Evolutionary conservation across 1,140 invertebrate species (phyloP).

Genomic region (Hormaphis cornu): DNA sequence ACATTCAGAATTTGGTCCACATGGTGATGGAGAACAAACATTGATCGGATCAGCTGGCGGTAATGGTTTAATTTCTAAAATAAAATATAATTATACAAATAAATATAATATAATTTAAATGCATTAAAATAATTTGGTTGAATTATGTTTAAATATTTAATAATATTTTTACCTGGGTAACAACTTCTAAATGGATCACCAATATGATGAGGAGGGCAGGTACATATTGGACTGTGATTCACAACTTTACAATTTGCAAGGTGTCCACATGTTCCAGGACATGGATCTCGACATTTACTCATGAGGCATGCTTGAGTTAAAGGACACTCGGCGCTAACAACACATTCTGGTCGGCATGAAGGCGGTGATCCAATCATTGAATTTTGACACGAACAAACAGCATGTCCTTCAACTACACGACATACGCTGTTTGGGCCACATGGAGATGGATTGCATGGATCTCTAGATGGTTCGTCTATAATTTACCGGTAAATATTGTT

Average conservation of each 20-base stretch:
- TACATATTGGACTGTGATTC: constrained; percentile 54
- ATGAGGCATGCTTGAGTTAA: constrained; percentile 64
- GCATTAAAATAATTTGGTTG: neutral
- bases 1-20: constrained; percentile 57
- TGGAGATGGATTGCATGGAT: constrained; percentile 47
- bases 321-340: constrained; percentile 68
- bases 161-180: constrained; percentile 38
- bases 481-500: constrained; percentile 35
- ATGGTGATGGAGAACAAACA: constrained; percentile 54
- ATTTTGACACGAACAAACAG: constrained; percentile 57
- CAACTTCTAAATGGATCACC: constrained; percentile 51
- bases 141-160: neutral
- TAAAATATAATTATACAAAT: no score
- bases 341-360: constrained; percentile 68
- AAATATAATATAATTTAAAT: neutral
- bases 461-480: constrained; percentile 33
- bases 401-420: constrained; percentile 54
- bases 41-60: constrained; percentile 41
- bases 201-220: constrained; percentile 45
- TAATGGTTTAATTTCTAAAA: constrained; percentile 32
- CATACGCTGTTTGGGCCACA: constrained; percentile 67
- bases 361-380: constrained; percentile 55
- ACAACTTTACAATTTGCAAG: constrained; percentile 63
- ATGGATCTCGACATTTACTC: constrained; percentile 68
- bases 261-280: constrained; percentile 65